Base-by-base conservation (phyloP, 1,140 invertebrate species). In the Steinernema feltiae region DNA sequence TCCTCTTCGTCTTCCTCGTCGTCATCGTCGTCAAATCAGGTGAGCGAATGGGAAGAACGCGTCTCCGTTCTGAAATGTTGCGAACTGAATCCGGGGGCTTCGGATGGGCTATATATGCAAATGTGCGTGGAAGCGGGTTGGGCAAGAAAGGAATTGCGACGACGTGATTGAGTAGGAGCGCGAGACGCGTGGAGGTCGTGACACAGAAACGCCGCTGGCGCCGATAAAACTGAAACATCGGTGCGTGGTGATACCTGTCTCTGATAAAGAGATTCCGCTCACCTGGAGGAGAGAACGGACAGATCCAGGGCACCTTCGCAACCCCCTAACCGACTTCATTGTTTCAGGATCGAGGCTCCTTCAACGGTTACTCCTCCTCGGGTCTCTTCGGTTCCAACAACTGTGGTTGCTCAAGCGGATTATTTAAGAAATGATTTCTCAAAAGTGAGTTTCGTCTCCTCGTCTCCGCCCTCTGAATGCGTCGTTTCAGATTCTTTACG, bases 141-240 rank as follows among this genome's bases (percentile, higher is more conserved):
- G 24, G 53, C 53, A 21, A 63, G 53, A 63, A 21, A 41, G 18
- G 35, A 7, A n/a, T 41, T 41, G 35, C 35, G 35, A 41, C 53
- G 53, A 3, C 2, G 24, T 7, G 53, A 63, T 63, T 3, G 53
- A 63, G 53, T n/a, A 46, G 53, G 35, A 41, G 35, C 35, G 35
- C 18, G 24, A 15, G 53, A 63, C 53, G 53, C 53, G 53, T 63
- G 53, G 53, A 63, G 53, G 53, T 63, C 53, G 53, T 63, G 53
- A 63, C 53, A 63, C 53, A 63, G 53, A 63, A 30, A 63, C 74
- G 74, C 74, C 69, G 71, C 69, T 72, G 53, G 53, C 12, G 53
- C 7, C 53, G 53, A 63, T 63, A 63, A 63, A 63, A 63, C 53
- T 63, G 53, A 63, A 63, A 63, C 53, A 63, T 63, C 53, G 53